Evolutionary conservation across 2,797 vertebrate species (phyloP).

Genomic region (Sebastes dallii): DNA sequence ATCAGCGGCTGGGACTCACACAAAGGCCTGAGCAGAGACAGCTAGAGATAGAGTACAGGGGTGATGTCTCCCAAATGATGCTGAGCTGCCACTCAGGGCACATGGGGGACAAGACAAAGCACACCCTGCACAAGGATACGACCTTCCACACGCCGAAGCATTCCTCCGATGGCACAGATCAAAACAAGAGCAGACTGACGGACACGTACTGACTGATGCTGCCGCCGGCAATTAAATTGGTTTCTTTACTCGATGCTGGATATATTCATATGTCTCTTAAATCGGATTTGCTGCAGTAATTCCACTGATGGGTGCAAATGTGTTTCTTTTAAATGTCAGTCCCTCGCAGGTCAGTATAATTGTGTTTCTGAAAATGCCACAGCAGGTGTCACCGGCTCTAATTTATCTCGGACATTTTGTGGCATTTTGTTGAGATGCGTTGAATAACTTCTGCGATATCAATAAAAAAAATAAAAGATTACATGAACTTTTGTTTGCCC

Average conservation of each 20-base stretch:
- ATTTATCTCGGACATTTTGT: constrained; percentile 73
- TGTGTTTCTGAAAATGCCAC: constrained; percentile 80
- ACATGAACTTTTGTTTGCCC: constrained; percentile 45
- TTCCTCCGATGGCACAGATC: constrained; percentile 23
- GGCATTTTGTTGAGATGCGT: constrained; percentile 73
- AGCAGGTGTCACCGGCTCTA: constrained; percentile 72
- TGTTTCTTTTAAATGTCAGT: constrained; percentile 78
- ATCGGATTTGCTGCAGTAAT: constrained; percentile 59
- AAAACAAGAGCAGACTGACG: constrained; percentile 17
- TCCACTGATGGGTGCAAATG: constrained; percentile 64
- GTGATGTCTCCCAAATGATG: constrained; percentile 66
- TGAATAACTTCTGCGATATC: constrained; percentile 52
- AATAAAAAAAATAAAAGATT: constrained; percentile 38
- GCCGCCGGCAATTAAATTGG: constrained; percentile 31
- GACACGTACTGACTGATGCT: constrained; percentile 2
- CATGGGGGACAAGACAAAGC: constrained; percentile 57
- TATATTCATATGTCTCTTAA: constrained; percentile 54
- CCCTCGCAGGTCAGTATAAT: constrained; percentile 73
- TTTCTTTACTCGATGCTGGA: constrained; percentile 42
- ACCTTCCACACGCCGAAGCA: constrained; percentile 40
- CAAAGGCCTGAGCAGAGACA: constrained; percentile 68
- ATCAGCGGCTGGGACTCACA: constrained; percentile 67
- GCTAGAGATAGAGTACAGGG: constrained; percentile 59
- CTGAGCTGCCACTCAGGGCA: constrained; percentile 66
- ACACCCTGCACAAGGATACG: constrained; percentile 53